Conservation (phyloP, 2,797 vertebrate species). For the Oceanodroma leucorhoa region DNA sequence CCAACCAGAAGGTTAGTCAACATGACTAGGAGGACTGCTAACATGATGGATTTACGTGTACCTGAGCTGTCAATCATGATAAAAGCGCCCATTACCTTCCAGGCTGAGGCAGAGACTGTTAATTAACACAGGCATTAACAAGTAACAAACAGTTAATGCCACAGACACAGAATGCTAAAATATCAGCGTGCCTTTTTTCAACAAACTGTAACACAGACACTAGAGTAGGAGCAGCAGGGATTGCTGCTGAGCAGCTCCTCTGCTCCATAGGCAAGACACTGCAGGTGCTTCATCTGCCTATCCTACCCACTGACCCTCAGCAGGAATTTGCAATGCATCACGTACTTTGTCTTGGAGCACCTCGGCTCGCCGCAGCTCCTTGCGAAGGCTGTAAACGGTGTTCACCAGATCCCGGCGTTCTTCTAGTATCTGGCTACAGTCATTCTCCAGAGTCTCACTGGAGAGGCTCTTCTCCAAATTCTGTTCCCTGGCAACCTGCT, state of each 20-base stretch:
- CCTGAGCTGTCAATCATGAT: neutral
- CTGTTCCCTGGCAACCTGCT: constrained; percentile 63
- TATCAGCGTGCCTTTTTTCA: neutral
- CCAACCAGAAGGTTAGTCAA: neutral
- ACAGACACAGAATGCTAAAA: neutral
- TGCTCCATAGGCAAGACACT: neutral
- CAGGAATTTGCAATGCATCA: neutral
- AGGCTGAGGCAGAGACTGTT: neutral
- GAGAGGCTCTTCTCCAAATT: constrained; percentile 58
- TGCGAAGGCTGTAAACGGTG: constrained; percentile 80
- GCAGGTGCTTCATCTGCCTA: neutral
- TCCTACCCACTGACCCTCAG: neutral
- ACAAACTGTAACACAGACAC: neutral
- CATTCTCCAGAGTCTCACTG: constrained; percentile 67
- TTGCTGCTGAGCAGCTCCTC: neutral
- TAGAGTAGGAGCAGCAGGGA: neutral
- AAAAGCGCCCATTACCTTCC: neutral
- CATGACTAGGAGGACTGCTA: neutral
- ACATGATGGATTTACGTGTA: neutral
- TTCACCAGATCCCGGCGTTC: constrained; percentile 77
- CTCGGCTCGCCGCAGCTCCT: constrained; percentile 78
- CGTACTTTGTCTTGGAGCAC: constrained; percentile 78
- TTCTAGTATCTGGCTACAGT: constrained; percentile 65
- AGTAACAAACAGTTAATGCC: neutral
- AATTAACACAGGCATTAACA: neutral